Evolutionary conservation across 2,888 invertebrate genomes (phyloP).

Genomic region (Aspidiotus rigidus): DNA sequence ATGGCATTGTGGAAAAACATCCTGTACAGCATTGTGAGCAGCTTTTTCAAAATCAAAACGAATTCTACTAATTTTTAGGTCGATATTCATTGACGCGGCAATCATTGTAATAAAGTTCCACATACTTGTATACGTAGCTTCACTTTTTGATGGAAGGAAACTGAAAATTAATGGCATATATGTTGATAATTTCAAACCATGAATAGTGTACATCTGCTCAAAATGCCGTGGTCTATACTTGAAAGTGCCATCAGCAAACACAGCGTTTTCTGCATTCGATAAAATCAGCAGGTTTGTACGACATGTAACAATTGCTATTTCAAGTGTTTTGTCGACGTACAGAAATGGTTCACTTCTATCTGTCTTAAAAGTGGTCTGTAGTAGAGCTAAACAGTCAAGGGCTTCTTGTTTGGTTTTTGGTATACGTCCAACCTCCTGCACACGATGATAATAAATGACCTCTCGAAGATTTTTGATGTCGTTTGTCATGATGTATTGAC

Average conservation of each 20-base stretch:
- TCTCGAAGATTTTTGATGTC: too few species aligned
- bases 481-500: too few species aligned
- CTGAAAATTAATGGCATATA: conserved; percentile 32
- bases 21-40: background rate
- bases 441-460: too few species aligned
- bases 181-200: conserved; percentile 20
- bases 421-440: too few species aligned
- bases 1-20: background rate
- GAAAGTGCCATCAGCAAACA: conserved; percentile 33
- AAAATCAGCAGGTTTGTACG: background rate
- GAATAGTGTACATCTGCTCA: conserved; percentile 34
- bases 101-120: conserved; percentile 24
- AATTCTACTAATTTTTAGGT: conserved; percentile 10
- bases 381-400: background rate
- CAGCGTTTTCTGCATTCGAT: background rate
- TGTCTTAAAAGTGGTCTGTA: background rate
- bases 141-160: conserved; percentile 31
- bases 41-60: conserved; percentile 12
- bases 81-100: conserved; percentile 27
- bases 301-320: background rate
- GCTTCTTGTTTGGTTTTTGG: too few species aligned
- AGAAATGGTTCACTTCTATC: too few species aligned
- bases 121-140: conserved; percentile 23
- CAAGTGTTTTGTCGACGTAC: background rate
- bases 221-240: conserved; percentile 34